A percentile compares a stretch with the other conserved stretches of the same genome.
phyloP scores from a whole-genome alignment of 2,888 invertebrate species.

The Amphipoea oculea region DNA sequence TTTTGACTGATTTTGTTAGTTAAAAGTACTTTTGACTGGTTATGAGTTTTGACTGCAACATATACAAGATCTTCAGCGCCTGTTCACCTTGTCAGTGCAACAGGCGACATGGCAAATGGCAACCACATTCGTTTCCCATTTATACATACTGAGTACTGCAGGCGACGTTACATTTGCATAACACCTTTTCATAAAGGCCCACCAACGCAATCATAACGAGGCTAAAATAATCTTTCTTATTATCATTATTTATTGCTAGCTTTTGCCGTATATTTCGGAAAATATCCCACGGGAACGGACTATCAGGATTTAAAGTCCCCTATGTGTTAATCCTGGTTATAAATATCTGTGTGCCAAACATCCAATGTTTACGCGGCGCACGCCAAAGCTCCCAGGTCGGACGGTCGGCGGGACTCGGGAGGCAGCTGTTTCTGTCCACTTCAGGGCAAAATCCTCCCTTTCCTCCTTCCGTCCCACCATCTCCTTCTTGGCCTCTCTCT shows the following conservation, averaged over 20 bases:
- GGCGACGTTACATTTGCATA: conserved; percentile 50
- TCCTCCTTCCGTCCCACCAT: background rate
- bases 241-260: background rate
- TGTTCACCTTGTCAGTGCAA: conserved; percentile 53
- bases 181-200: conserved; percentile 51
- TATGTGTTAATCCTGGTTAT: too few relatives aligned
- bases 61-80: conserved; percentile 35
- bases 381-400: background rate
- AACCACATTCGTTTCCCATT: conserved; percentile 31
- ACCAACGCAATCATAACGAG: conserved; percentile 25
- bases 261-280: background rate
- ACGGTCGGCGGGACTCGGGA: background rate
- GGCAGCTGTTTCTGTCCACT: background rate
- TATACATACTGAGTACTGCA: conserved; percentile 26
- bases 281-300: background rate
- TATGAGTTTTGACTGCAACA: too few relatives aligned
- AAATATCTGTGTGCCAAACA: background rate
- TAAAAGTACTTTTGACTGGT: too few relatives aligned
- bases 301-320: background rate
- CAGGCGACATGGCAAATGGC: conserved; percentile 43
- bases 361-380: background rate
- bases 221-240: conserved; percentile 7
- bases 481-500: too few relatives aligned
- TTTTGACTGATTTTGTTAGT: too few relatives aligned
- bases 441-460: too few relatives aligned